Conservation (phyloP, 2,113 vertebrate species). For the Gracilinanus agilis region DNA sequence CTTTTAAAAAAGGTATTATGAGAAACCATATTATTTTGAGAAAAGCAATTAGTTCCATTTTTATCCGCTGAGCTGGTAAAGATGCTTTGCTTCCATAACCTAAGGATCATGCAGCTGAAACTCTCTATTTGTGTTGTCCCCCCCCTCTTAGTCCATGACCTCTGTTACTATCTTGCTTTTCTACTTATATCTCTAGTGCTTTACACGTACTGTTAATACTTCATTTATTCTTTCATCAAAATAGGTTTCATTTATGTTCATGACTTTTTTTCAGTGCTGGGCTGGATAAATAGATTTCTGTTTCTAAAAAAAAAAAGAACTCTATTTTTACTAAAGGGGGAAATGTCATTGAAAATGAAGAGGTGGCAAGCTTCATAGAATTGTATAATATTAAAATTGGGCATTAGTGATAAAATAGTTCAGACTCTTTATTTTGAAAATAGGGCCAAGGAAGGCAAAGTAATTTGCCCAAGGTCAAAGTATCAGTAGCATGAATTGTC, state of each 20-base stretch:
- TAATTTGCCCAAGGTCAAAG: conserved; percentile 29
- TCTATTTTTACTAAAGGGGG: conserved; percentile 51
- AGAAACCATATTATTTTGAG: no score
- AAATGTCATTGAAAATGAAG: conserved; percentile 49
- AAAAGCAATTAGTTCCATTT: neutral
- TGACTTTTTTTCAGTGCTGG: neutral
- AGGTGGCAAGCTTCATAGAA: conserved; percentile 27
- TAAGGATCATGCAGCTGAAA: neutral
- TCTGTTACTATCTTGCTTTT: neutral
- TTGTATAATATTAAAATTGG: neutral
- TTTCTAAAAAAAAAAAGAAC: neutral
- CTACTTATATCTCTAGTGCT: neutral
- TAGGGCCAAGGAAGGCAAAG: conserved; percentile 24
- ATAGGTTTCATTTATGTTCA: neutral
- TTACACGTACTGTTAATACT: neutral
- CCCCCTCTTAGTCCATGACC: no score
- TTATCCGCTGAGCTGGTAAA: neutral
- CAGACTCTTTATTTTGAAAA: conserved; percentile 30
- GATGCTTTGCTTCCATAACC: neutral
- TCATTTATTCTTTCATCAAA: neutral
- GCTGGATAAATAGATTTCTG: neutral
- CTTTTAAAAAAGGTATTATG: no score
- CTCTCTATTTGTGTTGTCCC: neutral
- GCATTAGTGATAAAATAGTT: conserved; percentile 16
- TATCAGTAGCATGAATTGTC: neutral